Conservation (phyloP, 1,140 invertebrate genomes). For the Drosophila orosa region DNA sequence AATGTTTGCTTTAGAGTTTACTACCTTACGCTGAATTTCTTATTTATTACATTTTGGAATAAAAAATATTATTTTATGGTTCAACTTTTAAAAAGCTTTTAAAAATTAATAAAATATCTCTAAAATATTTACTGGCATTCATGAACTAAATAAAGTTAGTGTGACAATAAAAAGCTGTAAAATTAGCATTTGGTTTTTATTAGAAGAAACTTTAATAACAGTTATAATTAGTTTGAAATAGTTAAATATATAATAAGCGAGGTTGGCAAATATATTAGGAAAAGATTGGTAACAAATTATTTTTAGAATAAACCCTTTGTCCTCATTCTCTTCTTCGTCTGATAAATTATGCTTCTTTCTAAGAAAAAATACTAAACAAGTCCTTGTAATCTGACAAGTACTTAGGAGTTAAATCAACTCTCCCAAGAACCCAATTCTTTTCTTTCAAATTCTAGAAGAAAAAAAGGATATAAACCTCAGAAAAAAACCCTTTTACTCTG, state of each 20-base stretch:
- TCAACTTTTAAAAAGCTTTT: neutral
- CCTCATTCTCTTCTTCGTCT: neutral
- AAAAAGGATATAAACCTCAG: neutral
- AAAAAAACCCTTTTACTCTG: constrained; percentile 11
- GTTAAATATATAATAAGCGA: too few relatives aligned
- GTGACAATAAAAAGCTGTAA: neutral
- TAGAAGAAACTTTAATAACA: neutral
- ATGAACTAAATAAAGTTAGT: neutral
- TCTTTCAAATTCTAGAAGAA: neutral
- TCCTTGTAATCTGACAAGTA: neutral
- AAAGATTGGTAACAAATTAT: too few relatives aligned
- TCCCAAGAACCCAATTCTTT: neutral
- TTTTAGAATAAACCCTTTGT: neutral
- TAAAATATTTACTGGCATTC: too few relatives aligned
- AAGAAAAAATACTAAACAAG: neutral
- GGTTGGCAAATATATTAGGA: too few relatives aligned
- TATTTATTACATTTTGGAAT: neutral
- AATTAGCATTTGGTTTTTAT: neutral
- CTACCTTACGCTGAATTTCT: too few relatives aligned
- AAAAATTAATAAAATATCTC: neutral
- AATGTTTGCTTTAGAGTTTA: neutral
- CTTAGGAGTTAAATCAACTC: neutral
- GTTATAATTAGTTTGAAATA: neutral
- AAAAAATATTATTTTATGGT: neutral
- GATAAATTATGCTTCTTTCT: neutral